Evolutionary conservation across 2,797 vertebrate species (phyloP), one percentile per base, ranked within the genome.

Genomic region (Cuculus canorus): DNA sequence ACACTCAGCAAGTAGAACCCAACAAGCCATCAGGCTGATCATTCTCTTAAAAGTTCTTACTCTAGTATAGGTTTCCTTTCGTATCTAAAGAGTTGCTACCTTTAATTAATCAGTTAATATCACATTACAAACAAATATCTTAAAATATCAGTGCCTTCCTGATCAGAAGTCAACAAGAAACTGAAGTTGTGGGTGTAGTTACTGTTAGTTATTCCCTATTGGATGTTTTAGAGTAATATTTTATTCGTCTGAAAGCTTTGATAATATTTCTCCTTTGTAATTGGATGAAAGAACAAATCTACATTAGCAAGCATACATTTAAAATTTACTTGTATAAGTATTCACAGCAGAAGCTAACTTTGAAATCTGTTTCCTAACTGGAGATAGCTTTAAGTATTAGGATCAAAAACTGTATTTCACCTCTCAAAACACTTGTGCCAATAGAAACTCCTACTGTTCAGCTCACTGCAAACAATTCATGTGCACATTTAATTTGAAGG

Each of bases 181-280:
- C 7, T 84, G 59, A 76, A 70, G 18, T 43, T 53, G 18, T 30
- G 39, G 11, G 7, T 50, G 30, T 12, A 63, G 21, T 35, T 76
- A 54, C 17, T 50, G 80, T 32, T 35, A 53, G 7, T 71, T 76
- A 86, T 41, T 93, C 61, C 32, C 90, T 75, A 57, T 37, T 71
- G 73, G 61, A 86, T 23, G 53, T 82, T 90, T 91, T 75, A 90
- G 28, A 80, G 25, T 22, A 86, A 82, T 48, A 90, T 60, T 92
- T 89, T 73, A 82, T 87, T 89, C 15, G 85, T 32, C 25, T 73
- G 43, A 66, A 93, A 77, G 27, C 52, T 95, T 85, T 93, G 60
- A 87, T 76, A 69, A 76, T 41, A 73, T 77, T 93, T 94, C 64
- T 91, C 27, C n/a, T 79, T 94, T 68, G 30, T 80, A 93, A 73